Evolutionary conservation across 2,888 invertebrate genomes (phyloP).

Genomic region (Nycteola revayana): DNA sequence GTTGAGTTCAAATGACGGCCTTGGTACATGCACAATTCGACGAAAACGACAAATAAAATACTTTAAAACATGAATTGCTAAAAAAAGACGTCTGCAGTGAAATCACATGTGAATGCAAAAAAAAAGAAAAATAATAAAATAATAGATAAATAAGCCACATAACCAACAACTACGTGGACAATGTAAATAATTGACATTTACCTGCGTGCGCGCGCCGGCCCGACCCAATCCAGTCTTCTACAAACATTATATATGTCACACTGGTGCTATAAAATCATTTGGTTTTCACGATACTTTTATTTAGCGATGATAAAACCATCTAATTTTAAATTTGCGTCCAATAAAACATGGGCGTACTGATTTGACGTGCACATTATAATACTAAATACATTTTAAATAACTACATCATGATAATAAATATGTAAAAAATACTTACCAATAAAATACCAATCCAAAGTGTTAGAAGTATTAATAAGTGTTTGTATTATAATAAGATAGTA

Average conservation of each 20-base stretch:
- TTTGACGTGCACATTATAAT: conserved; percentile 51
- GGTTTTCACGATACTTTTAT: conserved; percentile 34
- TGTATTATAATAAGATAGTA: conserved; percentile 44
- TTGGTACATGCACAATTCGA: conserved; percentile 53
- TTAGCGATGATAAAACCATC: conserved; percentile 38
- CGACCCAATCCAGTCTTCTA: conserved; percentile 51
- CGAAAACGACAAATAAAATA: conserved; percentile 24
- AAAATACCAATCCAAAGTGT: conserved; percentile 49
- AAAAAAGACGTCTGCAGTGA: conserved; percentile 75
- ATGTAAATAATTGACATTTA: conserved; percentile 60
- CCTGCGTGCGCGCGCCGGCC: conserved; percentile 48
- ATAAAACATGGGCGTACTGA: conserved; percentile 45
- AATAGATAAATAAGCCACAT: conserved; percentile 80
- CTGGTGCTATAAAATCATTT: conserved; percentile 39
- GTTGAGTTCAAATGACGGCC: conserved; percentile 14
- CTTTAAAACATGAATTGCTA: conserved; percentile 70
- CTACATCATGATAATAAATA: conserved; percentile 45
- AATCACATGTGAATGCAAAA: conserved; percentile 82
- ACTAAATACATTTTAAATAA: conserved; percentile 40
- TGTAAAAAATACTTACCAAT: conserved; percentile 62
- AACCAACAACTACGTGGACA: conserved; percentile 66
- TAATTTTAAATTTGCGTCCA: conserved; percentile 33
- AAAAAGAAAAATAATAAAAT: conserved; percentile 62
- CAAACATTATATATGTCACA: conserved; percentile 42
- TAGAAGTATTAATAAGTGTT: conserved; percentile 45